Evolutionary conservation across 2,888 invertebrate species (phyloP).

Genomic region (Eurytoma adleriae): DNA sequence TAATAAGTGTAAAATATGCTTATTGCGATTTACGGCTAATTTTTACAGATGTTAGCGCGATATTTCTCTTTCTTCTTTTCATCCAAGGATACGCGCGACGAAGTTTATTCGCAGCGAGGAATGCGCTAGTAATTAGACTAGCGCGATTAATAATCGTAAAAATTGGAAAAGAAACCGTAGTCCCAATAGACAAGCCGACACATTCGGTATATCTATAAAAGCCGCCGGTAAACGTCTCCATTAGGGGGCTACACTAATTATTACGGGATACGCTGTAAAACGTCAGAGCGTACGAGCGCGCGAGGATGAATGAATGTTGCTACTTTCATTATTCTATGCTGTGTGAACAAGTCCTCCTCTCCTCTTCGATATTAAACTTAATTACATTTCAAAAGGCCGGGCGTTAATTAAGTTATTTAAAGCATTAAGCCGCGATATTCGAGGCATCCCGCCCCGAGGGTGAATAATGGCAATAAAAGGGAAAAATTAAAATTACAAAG

Average conservation of each 20-base stretch:
- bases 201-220: too few relatives aligned
- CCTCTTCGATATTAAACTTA: neutral
- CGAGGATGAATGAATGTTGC: conserved; percentile 58
- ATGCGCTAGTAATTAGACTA: too few relatives aligned
- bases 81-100: too few relatives aligned
- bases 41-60: too few relatives aligned
- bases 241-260: conserved; percentile 45
- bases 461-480: neutral
- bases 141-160: too few relatives aligned
- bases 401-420: neutral
- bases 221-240: conserved; percentile 19
- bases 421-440: neutral
- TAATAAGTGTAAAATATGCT: too few relatives aligned
- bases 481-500: neutral
- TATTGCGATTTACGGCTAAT: too few relatives aligned
- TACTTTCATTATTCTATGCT: conserved; percentile 48
- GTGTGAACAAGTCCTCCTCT: conserved; percentile 46
- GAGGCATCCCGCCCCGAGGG: neutral
- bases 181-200: too few relatives aligned
- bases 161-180: too few relatives aligned
- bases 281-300: conserved; percentile 25
- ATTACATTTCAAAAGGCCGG: too few relatives aligned
- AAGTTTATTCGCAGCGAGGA: too few relatives aligned
- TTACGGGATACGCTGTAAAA: conserved; percentile 48
- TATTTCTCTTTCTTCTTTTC: too few relatives aligned